These are phyloP conservation scores for Erithacus rubecula DNA, from an alignment of 2,797 vertebrate species.

Conservation along the genomic window DNA sequence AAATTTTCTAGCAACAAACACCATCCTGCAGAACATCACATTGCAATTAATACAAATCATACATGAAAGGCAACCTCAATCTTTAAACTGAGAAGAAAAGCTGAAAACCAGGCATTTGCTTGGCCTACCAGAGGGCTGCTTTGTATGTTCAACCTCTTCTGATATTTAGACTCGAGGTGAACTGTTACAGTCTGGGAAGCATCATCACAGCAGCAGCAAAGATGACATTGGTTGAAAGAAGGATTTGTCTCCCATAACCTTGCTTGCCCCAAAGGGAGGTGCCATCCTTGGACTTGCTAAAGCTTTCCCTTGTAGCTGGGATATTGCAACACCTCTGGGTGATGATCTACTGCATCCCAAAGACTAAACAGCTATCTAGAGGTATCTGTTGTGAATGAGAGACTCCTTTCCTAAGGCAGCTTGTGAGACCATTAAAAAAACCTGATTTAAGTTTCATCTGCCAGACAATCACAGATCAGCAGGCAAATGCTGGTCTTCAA, in stretches of 20 bases:
- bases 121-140: not conserved
- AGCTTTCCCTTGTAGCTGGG: not conserved
- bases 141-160: not conserved
- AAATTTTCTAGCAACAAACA: not conserved
- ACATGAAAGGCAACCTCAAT: not conserved
- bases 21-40: not conserved
- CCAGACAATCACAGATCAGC: not conserved
- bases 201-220: not conserved
- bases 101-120: not conserved
- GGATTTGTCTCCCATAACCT: not conserved
- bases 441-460: not conserved
- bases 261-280: not conserved
- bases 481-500: not conserved
- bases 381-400: not conserved
- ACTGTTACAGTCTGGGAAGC: not conserved
- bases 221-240: not conserved
- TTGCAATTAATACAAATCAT: not conserved
- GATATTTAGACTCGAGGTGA: not conserved
- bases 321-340: not conserved
- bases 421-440: not conserved
- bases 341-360: not conserved
- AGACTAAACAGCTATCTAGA: not conserved
- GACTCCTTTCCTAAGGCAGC: not conserved
- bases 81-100: not conserved
- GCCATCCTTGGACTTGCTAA: not conserved